Base-by-base conservation (phyloP, 2,888 invertebrate genomes). In the Allophyes oxyacanthae region DNA sequence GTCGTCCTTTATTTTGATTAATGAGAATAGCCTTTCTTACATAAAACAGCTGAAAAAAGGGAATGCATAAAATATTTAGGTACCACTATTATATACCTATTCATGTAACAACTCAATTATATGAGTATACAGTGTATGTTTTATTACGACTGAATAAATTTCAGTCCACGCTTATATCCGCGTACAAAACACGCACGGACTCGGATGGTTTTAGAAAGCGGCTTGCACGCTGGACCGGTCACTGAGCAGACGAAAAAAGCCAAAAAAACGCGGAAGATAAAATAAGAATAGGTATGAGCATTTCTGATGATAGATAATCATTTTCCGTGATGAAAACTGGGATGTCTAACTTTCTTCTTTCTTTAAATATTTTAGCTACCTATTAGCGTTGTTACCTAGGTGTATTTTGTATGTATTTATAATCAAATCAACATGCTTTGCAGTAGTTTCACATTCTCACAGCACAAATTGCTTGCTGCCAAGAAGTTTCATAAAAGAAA, bases 151-250 rank as follows among this genome's bases (percentile, higher is more conserved):
- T 79, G 75, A 79, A 79, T 78, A 75, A 72, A 77, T 76, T 79
- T 82, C 66, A 75, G 72, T 78, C 68, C 72, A 70, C 81, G 75
- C 73, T 81, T 81, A 88, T 81, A 91, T 92, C 93, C 93, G 93
- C 81, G 84, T 88, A 77, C 74, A 75, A 75, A 84, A 82, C 92
- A 91, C 91, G 90, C 91, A 87, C 82, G 75, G 67, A 72, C 74
- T 79, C 79, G 83, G 82, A 78, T 79, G 80, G 83, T 83, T 83
- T 89, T 93, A 92, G 93, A 93, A 93, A 93, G 93, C 91, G 88
- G 86, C 82, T 78, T 78, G 87, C 87, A 78, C 82, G 86, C 83
- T 83, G 84, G 86, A 89, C 88, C 86, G 87, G 86, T 84, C 87
- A 82, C 77, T 64, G 79, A 81, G 80, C 72, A 74, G 77, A 79